A percentile compares a stretch with the other conserved stretches of the same genome.
Conservation (phyloP, 2,113 vertebrate species). For the Blennius ocellaris region DNA sequence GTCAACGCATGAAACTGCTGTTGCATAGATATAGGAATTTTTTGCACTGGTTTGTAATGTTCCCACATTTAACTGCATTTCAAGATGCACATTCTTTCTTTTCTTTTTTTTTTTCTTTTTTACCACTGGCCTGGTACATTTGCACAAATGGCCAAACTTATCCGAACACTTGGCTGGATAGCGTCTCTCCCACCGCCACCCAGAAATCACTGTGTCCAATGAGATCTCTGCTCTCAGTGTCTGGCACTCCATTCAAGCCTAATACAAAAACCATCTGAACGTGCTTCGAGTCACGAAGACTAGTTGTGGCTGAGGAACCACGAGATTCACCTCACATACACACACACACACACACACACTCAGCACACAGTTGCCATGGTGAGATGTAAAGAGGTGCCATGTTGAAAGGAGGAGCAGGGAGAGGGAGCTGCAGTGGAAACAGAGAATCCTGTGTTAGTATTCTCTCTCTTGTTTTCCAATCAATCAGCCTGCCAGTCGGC, state of each 20-base stretch:
- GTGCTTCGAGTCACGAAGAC: conserved; percentile 74
- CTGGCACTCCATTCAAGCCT: conserved; percentile 67
- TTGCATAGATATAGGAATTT: neutral
- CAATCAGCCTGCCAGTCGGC: conserved; percentile 58
- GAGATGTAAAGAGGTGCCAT: conserved; percentile 80
- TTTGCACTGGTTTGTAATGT: conserved; percentile 14
- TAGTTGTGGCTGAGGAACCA: conserved; percentile 57
- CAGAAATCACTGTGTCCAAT: conserved; percentile 47
- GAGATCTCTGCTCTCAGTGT: conserved; percentile 58
- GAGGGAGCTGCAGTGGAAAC: conserved; percentile 75
- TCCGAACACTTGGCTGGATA: conserved; percentile 37
- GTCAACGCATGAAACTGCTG: conserved; percentile 1
- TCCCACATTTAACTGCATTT: conserved; percentile 43
- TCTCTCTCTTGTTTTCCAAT: conserved; percentile 69
- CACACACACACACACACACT: conserved; percentile 32
- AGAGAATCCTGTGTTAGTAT: conserved; percentile 79
- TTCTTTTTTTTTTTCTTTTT: conserved; percentile 21
- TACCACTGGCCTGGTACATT: conserved; percentile 44
- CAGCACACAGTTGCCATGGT: conserved; percentile 78
- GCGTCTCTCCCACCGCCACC: conserved; percentile 49
- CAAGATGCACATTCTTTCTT: conserved; percentile 24
- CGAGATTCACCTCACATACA: conserved; percentile 65
- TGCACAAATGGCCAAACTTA: conserved; percentile 37
- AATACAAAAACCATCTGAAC: conserved; percentile 75
- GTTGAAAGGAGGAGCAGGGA: conserved; percentile 74